Evolutionary conservation across 2,888 invertebrate genomes (phyloP), one percentile per base, ranked within the genome.

Genomic region (Nysson spinosus): DNA sequence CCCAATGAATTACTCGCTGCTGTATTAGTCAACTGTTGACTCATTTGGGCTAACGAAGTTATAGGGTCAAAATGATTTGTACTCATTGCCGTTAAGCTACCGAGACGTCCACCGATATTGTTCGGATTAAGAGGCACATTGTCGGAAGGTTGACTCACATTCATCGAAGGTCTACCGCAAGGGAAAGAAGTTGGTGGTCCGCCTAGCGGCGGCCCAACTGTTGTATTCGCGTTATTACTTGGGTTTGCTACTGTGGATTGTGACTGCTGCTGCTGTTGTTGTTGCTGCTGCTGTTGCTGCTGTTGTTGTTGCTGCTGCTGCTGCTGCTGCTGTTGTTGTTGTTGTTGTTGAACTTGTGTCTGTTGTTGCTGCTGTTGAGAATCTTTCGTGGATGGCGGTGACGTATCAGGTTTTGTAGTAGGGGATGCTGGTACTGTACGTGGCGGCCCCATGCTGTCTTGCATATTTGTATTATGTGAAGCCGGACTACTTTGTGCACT

Each of bases 31-130:
- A 97, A 88, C 84, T 96, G 96, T 83, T 97, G 96, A 67, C 96
- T 96, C 97, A 97, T 97, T 88, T 97, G 96, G 52, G 96, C 96
- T 81, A 97, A 90, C 5, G 96, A 97, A 47, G 96, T 95, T 79
- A 97, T 97, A 0, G 97, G 97, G 89, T 97, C 97, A 87, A 97
- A 97, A 83, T 92, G 95, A 82, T 91, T 88, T 54, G 88, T 81
- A 72, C 88, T 88, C 83, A 88, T 85, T 6, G 84, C 78, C 17
- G 83, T 83, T 34, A 87, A 79, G 11, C 78, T 79, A 22, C 82
- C 84, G 28, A 88, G 76, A 43, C 87, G 78, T 19, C 80, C 86
- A 69, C 88, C 89, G 49, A 89, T 89, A 72, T 90, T 91, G 75
- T 92, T 92, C 0, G 92, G 92, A 86, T 92, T 92, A 32, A 92